Evolutionary conservation across 2,888 invertebrate species (phyloP), one percentile per base, ranked within the genome.

Genomic region (Philereme vetulata): DNA sequence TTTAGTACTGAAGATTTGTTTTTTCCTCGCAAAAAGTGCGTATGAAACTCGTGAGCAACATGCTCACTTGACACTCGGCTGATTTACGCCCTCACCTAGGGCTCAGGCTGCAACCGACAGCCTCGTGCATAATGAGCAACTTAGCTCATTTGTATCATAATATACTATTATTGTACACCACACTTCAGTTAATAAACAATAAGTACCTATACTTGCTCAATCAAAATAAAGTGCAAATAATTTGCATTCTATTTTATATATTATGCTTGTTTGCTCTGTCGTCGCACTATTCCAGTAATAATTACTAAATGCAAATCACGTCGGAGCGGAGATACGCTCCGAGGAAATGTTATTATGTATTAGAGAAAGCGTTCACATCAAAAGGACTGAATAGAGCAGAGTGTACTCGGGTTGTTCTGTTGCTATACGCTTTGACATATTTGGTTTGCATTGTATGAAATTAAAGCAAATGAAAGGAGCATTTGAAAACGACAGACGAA

Each of bases 281-380:
- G 56, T 62, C 71, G 68, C 65, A 65, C 10, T 68, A 64, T 66
- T 64, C 56, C 50, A 47, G 67, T 63, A 70, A 70, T 72, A 77
- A 78, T 78, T 74, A 75, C 75, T 72, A 61, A 74, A 83, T 81
- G 76, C 75, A 81, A 84, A 84, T 81, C 71, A 72, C 74, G 70
- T 77, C 77, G 79, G 81, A 82, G 79, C 72, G 4, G 57, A 67
- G 64, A 76, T 69, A 70, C 68, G 70, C 71, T 71, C 60, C 64
- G 42, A 51, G 64, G 71, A 69, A 78, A 77, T 69, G 64, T 73
- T 72, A 72, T 76, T 75, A 75, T 71, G 58, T 67, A 70, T 53
- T 56, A 58, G 53, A 66, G 68, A 59, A 54, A 64, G 67, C 55
- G 57, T 56, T 45, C 50, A 44, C 38, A 48, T 73, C 71, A 70